A percentile compares a stretch with the other conserved stretches of the same genome.
These are phyloP conservation scores for Cydia pomonella DNA, from an alignment of 1,140 invertebrate species.

Conservation along the genomic window DNA sequence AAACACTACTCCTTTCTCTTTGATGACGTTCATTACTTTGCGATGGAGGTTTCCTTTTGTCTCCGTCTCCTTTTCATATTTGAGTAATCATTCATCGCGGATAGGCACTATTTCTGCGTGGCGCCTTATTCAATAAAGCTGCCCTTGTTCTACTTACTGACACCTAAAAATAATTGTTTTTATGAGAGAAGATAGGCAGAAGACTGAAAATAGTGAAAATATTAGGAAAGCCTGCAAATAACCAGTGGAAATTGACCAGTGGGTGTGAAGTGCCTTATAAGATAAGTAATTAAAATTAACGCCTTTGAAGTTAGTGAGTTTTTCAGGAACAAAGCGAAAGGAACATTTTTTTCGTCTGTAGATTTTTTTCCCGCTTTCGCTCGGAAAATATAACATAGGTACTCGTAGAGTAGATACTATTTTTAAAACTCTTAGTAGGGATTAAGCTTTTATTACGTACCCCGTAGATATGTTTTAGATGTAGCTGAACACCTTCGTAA, in stretches of 20 bases:
- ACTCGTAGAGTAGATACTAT: neutral
- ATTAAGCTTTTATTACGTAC: neutral
- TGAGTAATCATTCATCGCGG: constrained; percentile 20
- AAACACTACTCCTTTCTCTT: constrained; percentile 34
- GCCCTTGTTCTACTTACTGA: neutral
- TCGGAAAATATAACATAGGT: neutral
- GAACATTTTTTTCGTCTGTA: neutral
- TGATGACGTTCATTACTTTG: constrained; percentile 27
- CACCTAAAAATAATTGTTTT: neutral
- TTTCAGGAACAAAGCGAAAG: constrained; percentile 3
- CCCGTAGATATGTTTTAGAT: too few species aligned
- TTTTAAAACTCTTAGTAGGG: neutral
- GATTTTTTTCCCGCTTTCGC: neutral
- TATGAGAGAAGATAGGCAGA: neutral
- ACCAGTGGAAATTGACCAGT: neutral
- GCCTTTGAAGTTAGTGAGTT: constrained; percentile 4
- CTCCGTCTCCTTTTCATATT: constrained; percentile 23
- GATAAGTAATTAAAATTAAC: constrained; percentile 15
- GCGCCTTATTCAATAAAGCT: neutral
- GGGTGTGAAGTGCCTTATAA: neutral
- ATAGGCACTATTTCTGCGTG: neutral
- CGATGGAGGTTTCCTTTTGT: constrained; percentile 24
- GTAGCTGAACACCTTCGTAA: too few species aligned
- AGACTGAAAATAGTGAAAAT: neutral
- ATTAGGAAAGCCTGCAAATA: neutral